phyloP scores from a whole-genome alignment of 2,113 vertebrate genomes.

The Nothobranchius furzeri region DNA sequence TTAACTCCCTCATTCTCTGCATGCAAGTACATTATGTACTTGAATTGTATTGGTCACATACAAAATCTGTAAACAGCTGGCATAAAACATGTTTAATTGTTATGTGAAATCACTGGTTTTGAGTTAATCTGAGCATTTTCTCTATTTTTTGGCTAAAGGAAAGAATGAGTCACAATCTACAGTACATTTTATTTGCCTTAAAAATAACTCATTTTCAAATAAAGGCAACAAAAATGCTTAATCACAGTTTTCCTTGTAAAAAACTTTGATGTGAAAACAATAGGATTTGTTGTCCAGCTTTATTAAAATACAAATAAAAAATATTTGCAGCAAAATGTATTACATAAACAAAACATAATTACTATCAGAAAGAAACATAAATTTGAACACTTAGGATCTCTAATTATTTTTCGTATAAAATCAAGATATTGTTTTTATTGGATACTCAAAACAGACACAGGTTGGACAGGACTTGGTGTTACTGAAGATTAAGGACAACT shows the following conservation, averaged over 20 bases:
- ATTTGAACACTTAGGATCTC: too few species aligned
- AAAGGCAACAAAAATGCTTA: not conserved
- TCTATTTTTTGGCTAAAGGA: not conserved
- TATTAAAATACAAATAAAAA: too few species aligned
- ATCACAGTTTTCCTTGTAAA: not conserved
- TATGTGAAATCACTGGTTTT: too few species aligned
- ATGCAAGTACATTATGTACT: not conserved
- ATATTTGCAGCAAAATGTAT: too few species aligned
- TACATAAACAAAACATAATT: too few species aligned
- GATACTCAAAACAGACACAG: too few species aligned
- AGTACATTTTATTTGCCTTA: too few species aligned
- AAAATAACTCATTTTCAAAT: not conserved
- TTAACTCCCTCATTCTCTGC: not conserved
- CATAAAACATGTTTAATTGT: not conserved
- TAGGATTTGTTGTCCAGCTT: not conserved
- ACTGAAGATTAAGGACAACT: not conserved
- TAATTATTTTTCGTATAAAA: too few species aligned
- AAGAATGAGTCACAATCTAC: not conserved
- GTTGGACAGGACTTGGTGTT: too few species aligned
- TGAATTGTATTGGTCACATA: not conserved
- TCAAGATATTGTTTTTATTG: too few species aligned
- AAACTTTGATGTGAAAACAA: not conserved
- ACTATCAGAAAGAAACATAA: too few species aligned
- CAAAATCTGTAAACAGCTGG: not conserved
- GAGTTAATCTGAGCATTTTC: not conserved